Evolutionary conservation across 2,797 vertebrate species (phyloP), one percentile per base, ranked within the genome.

Genomic region (Eremophila alpestris): DNA sequence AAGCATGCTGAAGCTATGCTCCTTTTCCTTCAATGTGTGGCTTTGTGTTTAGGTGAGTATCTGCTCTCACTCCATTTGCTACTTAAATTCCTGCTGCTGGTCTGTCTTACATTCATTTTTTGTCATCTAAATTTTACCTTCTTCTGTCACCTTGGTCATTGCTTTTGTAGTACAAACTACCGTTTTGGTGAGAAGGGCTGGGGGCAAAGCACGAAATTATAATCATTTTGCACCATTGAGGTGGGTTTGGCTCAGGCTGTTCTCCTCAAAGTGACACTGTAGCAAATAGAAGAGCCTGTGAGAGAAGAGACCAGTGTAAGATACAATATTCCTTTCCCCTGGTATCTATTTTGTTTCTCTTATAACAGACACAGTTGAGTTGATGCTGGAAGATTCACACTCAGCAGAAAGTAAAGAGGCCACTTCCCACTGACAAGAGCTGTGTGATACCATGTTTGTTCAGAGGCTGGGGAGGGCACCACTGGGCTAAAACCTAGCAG

Each of bases 91-190:
- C 64, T 59, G 62, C 54, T 75, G 15, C 49, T 86, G 56, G 4
- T 71, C 52, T 88, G 7, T 48, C 65, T 79, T 40, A 11, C 1
- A 9, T 11, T 5, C 1, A 0, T 32, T 34, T 52, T 60, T 43
- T 45, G 4, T 65, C 22, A 43, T 40, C 83, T 77, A 38, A 60
- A 41, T 59, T 45, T 52, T 38, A 19, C 65, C 29, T 32, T n/a
- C 7, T 15, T 80, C 26, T 91, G 77, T 26, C 56, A 19, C 21
- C 0, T 0, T 4, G 5, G 32, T 49, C 23, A 11, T 29, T 63
- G 45, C 16, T 58, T 70, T 64, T 56, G 26, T 45, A 68, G 20
- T 6, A 20, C 4, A 46, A 58, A 85, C 18, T 12, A 11, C 12
- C 29, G 21, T 60, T 89, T 75, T 43, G 26, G 26, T 68, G 51